A percentile compares a stretch with the other conserved stretches of the same genome.
Evolutionary conservation across 1,140 invertebrate species (phyloP).

Genomic region (Trichonephila inaurata): DNA sequence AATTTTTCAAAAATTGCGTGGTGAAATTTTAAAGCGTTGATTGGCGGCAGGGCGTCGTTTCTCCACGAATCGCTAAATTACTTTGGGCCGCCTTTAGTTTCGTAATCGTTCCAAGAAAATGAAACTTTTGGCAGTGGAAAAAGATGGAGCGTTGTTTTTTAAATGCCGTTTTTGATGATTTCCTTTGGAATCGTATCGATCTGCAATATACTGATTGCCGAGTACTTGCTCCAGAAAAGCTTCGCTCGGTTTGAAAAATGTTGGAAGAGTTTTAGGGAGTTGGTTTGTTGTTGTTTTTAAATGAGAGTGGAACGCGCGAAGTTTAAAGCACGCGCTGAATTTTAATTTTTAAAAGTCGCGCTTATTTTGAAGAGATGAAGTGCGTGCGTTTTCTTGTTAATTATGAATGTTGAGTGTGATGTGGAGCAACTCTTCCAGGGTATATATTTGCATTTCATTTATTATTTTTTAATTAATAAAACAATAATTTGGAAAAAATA

Average conservation of each 20-base stretch:
- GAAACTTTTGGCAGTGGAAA: conserved; percentile 49
- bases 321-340: neutral
- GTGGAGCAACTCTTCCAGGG: neutral
- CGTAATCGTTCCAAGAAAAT: conserved; percentile 50
- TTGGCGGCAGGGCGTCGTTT: conserved; percentile 63
- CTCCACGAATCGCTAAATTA: conserved; percentile 74
- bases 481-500: neutral
- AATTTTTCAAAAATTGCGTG: conserved; percentile 76
- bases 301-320: neutral
- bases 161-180: conserved; percentile 66
- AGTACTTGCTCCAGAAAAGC: no score
- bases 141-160: conserved; percentile 73
- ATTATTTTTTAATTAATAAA: neutral
- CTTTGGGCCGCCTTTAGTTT: conserved; percentile 47
- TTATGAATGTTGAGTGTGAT: neutral
- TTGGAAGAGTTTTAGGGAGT: no score
- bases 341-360: neutral
- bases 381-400: neutral
- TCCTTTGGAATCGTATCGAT: conserved; percentile 71
- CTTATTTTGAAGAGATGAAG: neutral
- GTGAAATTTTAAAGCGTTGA: conserved; percentile 77
- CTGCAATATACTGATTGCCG: conserved; percentile 51
- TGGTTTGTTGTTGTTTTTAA: conserved; percentile 38
- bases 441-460: neutral
- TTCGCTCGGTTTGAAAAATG: no score